These are phyloP conservation scores for Poeciliopsis turrubarensis DNA, from an alignment of 2,113 vertebrate species.

Conservation along the genomic window DNA sequence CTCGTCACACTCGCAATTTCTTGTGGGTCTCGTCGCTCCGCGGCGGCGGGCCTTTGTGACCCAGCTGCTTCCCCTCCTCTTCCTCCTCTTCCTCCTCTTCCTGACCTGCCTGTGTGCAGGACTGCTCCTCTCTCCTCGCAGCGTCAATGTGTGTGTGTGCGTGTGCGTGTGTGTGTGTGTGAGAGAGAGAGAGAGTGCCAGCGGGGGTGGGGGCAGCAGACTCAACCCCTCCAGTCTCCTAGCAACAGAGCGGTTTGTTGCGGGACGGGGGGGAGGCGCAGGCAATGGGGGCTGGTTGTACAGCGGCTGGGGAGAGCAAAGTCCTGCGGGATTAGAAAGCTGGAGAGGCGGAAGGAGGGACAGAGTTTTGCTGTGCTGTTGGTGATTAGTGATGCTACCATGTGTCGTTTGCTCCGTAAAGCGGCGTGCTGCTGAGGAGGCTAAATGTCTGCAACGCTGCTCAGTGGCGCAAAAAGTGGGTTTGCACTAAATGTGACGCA, in stretches of 20 bases:
- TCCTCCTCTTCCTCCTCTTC: slow-evolving; percentile 60
- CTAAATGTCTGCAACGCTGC: slow-evolving; percentile 66
- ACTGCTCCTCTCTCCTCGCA: slow-evolving; percentile 69
- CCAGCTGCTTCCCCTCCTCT: slow-evolving; percentile 74
- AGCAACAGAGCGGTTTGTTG: slow-evolving; percentile 87
- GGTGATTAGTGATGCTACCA: slow-evolving; percentile 73
- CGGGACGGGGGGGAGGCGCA: slow-evolving; percentile 76
- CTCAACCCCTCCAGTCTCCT: slow-evolving; percentile 86
- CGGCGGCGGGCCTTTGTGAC: slow-evolving; percentile 71
- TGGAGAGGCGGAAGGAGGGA: slow-evolving; percentile 56
- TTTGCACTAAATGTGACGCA: too few species aligned
- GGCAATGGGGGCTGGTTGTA: slow-evolving; percentile 78
- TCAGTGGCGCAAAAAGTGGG: too few species aligned
- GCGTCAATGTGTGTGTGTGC: slow-evolving; percentile 45
- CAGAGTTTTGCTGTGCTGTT: slow-evolving; percentile 67
- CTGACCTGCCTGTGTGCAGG: slow-evolving; percentile 76
- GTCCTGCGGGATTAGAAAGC: slow-evolving; percentile 76
- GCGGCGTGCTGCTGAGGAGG: slow-evolving; percentile 63
- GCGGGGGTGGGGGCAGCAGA: slow-evolving; percentile 80
- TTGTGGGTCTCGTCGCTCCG: slow-evolving; percentile 53
- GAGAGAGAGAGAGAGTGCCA: slow-evolving; percentile 66
- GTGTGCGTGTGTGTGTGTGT: slow-evolving; percentile 50
- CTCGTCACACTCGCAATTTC: slow-evolving; percentile 47
- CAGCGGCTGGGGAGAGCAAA: slow-evolving; percentile 78
- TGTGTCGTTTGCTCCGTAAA: slow-evolving; percentile 66